Base-by-base conservation (phyloP, 1,140 invertebrate genomes). In the Saxidomus purpurata region DNA sequence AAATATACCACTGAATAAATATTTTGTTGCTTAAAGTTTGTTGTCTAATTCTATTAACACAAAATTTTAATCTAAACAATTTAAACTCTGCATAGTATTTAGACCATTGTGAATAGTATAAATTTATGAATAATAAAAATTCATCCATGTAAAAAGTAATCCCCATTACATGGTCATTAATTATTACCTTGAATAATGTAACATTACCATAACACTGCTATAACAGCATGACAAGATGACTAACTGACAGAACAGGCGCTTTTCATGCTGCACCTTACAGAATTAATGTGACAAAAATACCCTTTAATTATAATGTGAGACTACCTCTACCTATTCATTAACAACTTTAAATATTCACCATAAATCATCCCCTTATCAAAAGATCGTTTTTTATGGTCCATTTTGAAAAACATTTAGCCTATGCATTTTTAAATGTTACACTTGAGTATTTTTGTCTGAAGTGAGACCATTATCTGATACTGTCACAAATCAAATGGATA, bases 131-230 rank as follows among this genome's bases (percentile, higher is more conserved):
- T n/a, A n/a, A n/a, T n/a, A n/a, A n/a, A 59, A 19, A 82, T 36
- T 63, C n/a, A 82, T 43, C 80, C 38, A 15, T 25, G 55, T 36
- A 82, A 63, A 63, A 82, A n/a, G n/a, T 82, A 82, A 82, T 82
- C 80, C n/a, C 52, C 52, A 82, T 82, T 82, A 82, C 80, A 59
- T 36, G 52, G n/a, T 63, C 80, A 82, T 82, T 82, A 82, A 82
- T 82, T 63, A 82, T 63, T 34, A 38, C 40, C 81, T 49, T 69
- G 43, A 69, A 69, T 47, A n/a, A 15, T 11, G 28, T 47, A 83
- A 83, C 61, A 63, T 43, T 43, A 67, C 8, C 74, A 36, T 8
- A 34, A 8, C 15, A 34, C 8, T 67, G 61, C n/a, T n/a, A n/a
- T n/a, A 67, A 67, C 28, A 67, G 25, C 61, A 2, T 28, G n/a